These are phyloP conservation scores for Holacanthella duospinosa DNA, from an alignment of 2,888 invertebrate species.

Conservation along the genomic window DNA sequence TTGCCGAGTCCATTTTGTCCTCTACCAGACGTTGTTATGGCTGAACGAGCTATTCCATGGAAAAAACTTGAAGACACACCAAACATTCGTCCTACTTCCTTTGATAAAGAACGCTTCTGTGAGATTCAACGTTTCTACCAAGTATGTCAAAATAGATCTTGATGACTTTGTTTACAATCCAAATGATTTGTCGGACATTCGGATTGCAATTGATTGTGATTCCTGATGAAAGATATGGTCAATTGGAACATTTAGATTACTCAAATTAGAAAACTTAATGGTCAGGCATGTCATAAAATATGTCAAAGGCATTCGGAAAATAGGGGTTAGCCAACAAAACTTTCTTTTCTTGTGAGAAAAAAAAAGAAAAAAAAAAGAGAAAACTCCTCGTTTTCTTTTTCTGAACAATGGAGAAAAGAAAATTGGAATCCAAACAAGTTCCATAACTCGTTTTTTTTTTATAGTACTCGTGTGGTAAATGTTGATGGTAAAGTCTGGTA, in stretches of 20 bases:
- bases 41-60: conserved; percentile 18
- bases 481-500: too few relatives aligned
- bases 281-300: neutral
- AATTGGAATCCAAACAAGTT: too few relatives aligned
- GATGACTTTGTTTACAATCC: neutral
- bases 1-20: conserved; percentile 30
- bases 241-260: too few relatives aligned
- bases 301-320: neutral
- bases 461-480: too few relatives aligned
- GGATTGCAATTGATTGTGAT: too few relatives aligned
- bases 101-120: conserved; percentile 19
- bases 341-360: neutral
- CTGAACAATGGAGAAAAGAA: neutral
- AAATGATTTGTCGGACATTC: too few relatives aligned
- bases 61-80: conserved; percentile 23
- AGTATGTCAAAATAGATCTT: conserved; percentile 9
- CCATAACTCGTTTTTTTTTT: too few relatives aligned
- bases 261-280: too few relatives aligned
- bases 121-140: conserved; percentile 22
- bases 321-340: neutral
- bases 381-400: neutral
- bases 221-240: too few relatives aligned
- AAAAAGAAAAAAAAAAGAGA: too few relatives aligned
- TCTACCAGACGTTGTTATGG: conserved; percentile 32
- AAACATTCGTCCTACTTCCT: conserved; percentile 25